phyloP scores from a whole-genome alignment of 2,113 vertebrate genomes.

The Stigmatopora argus region DNA sequence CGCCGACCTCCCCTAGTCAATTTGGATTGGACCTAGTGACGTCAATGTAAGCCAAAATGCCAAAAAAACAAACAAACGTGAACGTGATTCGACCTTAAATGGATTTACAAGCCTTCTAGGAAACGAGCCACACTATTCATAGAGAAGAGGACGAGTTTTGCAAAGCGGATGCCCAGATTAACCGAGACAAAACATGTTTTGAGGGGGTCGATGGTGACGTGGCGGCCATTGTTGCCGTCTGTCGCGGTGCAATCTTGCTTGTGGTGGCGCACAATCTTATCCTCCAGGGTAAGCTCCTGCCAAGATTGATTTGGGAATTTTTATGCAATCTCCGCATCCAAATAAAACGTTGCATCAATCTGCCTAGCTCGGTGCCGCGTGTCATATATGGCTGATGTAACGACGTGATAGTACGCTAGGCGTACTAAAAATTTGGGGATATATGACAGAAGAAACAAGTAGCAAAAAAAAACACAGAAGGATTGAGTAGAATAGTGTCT shows the following conservation, averaged over 20 bases:
- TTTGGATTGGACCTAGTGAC: too few relatives aligned
- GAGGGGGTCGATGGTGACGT: neutral
- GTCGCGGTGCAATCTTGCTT: slow-evolving; percentile 2
- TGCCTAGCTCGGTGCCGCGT: neutral
- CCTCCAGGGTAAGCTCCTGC: slow-evolving; percentile 2
- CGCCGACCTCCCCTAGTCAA: too few relatives aligned
- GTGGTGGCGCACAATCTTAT: neutral
- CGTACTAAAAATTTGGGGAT: too few relatives aligned
- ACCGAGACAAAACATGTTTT: neutral
- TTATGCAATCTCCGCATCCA: slow-evolving; percentile 1
- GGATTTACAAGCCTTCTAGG: too few relatives aligned
- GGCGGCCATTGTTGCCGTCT: neutral
- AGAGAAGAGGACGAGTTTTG: neutral
- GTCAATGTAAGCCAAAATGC: too few relatives aligned
- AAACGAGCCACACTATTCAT: neutral
- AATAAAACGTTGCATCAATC: neutral
- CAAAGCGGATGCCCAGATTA: neutral
- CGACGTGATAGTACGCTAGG: neutral
- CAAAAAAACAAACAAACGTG: too few relatives aligned
- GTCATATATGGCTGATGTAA: neutral
- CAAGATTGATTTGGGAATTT: slow-evolving; percentile 4
- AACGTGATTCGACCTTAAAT: too few relatives aligned
- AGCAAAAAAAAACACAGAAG: too few relatives aligned
- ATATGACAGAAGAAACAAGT: too few relatives aligned
- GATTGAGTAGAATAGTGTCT: too few relatives aligned